These are phyloP conservation scores for Morelia viridis DNA, from an alignment of 2,797 vertebrate genomes.

Conservation along the genomic window DNA sequence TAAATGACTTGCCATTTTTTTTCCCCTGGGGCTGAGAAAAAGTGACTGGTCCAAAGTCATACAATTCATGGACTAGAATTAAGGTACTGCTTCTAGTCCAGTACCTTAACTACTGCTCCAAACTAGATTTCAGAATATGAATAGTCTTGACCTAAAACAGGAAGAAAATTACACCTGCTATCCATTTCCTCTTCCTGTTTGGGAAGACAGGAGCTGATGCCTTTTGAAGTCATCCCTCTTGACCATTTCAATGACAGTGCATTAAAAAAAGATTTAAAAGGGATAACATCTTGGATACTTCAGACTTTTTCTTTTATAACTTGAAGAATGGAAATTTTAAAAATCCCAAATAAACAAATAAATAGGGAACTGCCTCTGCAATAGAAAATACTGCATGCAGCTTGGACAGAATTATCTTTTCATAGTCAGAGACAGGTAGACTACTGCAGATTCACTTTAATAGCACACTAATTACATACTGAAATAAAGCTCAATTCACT, in stretches of 20 bases:
- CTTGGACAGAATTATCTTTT: neutral
- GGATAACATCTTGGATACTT: neutral
- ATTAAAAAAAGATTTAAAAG: neutral
- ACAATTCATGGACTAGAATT: neutral
- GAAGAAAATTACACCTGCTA: neutral
- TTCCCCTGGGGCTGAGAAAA: neutral
- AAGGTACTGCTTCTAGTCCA: neutral
- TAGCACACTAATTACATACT: slow-evolving; percentile 21
- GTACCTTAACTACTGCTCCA: neutral
- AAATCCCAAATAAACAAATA: neutral
- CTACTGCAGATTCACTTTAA: neutral
- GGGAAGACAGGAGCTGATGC: neutral
- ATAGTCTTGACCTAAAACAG: neutral
- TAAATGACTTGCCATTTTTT: neutral
- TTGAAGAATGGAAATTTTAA: neutral
- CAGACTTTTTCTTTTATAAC: neutral
- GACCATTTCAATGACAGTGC: neutral
- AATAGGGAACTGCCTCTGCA: neutral
- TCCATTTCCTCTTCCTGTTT: neutral
- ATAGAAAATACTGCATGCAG: neutral
- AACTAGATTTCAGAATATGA: neutral
- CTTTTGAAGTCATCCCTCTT: neutral
- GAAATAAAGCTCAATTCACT: neutral
- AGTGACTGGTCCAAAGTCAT: neutral
- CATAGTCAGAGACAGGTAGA: neutral